phyloP scores from a whole-genome alignment of 2,113 vertebrate genomes.

The Hemiprocne comata region DNA sequence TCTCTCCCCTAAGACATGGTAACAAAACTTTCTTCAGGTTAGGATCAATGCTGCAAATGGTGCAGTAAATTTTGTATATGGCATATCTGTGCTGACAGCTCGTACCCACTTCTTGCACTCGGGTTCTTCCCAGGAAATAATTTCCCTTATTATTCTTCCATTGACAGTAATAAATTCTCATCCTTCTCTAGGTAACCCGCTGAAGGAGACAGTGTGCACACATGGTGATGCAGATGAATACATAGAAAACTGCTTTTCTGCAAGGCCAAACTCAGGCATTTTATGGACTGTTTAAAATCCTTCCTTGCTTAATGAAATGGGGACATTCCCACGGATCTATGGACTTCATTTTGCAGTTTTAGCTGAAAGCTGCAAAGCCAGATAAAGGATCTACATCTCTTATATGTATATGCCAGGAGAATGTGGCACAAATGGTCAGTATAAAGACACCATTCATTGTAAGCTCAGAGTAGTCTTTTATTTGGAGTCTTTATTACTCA shows the following conservation, averaged over 20 bases:
- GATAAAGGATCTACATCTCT: conserved; percentile 1
- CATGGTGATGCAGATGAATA: neutral
- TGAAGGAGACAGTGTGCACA: neutral
- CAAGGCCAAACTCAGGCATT: conserved; percentile 3
- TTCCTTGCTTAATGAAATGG: neutral
- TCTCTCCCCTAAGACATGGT: neutral
- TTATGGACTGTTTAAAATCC: conserved; percentile 13
- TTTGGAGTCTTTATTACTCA: neutral
- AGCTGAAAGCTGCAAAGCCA: neutral
- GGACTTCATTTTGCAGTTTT: conserved; percentile 32
- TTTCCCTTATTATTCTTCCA: conserved; percentile 47
- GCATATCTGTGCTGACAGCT: conserved; percentile 16
- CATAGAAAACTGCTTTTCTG: neutral
- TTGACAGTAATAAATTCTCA: conserved; percentile 18
- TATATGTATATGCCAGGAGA: neutral
- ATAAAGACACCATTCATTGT: conserved; percentile 29
- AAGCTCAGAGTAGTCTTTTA: neutral
- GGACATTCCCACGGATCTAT: neutral
- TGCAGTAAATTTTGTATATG: conserved; percentile 8
- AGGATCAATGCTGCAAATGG: neutral
- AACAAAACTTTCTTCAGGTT: conserved; percentile 50
- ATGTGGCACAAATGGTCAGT: neutral
- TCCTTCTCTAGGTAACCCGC: neutral
- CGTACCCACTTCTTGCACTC: conserved; percentile 15
- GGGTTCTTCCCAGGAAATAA: conserved; percentile 24